Base-by-base conservation (phyloP, 1,140 invertebrate species). In the Dendroctonus ponderosae region DNA sequence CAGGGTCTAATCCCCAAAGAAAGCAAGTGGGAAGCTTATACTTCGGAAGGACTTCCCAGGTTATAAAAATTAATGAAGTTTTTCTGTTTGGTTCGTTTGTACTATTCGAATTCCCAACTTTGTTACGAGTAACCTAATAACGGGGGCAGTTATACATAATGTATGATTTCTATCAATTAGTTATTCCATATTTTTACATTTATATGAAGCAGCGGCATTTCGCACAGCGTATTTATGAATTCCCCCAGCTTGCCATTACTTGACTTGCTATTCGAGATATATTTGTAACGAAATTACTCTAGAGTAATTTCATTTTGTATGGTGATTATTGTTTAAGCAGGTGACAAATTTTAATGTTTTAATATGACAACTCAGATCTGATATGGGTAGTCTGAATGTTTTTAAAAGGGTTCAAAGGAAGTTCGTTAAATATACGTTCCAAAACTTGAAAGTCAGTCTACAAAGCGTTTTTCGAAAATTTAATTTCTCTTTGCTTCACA, bases 181-280 rank as follows among this genome's bases (percentile, higher is more conserved):
- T 54, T 63, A 63, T 63, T 63, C 61, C 50, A 53, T 54, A 63
- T 54, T 63, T 63, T 63, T 54, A 53, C 61, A 63, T 63, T 62
- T 62, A 51, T 62, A 15, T 26, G 39, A 51, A 51, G 48, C 52
- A 26, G 48, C 43, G 26, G 39, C 48, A 51, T 62, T 40, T 9
- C 48, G 6, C 6, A n/a, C 26, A 7, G 59, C 59, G 51, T 62
- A 51, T 60, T 62, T 62, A 51, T 62, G 44, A 60, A 26, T 5
- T 26, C 26, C 37, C 15, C 26, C 37, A 5, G 26, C 26, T 26
- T 26, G 26, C 26, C 3, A 26, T 3, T 26, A 52, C n/a, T 52
- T 12, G 9, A 14, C 37, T 52, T 52, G 50, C 12, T 52, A 9
- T 52, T 52, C 5, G 12, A 4, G 43, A 4, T 9, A 46, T 12